phyloP scores from a whole-genome alignment of 2,797 vertebrate genomes.

The Pterois miles region DNA sequence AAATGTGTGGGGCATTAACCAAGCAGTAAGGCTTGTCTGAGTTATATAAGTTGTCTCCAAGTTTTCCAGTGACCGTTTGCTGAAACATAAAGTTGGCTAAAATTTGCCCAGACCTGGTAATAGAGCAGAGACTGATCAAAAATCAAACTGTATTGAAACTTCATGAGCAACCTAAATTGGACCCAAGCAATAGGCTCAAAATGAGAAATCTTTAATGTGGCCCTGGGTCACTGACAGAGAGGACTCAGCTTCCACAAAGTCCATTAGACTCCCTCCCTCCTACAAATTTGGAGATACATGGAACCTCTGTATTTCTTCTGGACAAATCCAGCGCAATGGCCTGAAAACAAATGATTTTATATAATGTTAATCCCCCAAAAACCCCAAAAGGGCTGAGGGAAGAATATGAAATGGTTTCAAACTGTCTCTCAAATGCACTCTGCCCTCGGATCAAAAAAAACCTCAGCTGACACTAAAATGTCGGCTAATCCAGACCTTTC shows the following conservation, averaged over 20 bases:
- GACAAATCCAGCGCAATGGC: neutral
- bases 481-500: neutral
- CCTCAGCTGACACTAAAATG: neutral
- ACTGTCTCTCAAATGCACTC: neutral
- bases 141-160: neutral
- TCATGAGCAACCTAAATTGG: neutral
- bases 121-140: neutral
- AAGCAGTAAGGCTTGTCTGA: neutral
- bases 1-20: neutral
- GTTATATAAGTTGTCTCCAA: neutral
- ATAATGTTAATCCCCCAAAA: conserved; percentile 3
- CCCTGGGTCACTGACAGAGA: neutral
- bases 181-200: neutral
- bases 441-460: neutral
- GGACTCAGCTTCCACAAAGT: neutral
- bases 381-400: neutral
- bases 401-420: neutral
- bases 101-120: neutral
- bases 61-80: neutral
- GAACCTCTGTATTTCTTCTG: neutral
- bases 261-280: neutral
- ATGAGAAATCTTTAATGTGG: neutral
- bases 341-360: neutral
- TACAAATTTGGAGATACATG: neutral
- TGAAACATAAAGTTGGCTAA: neutral